Conservation (phyloP, 2,113 vertebrate genomes). For the Pteronura brasiliensis region DNA sequence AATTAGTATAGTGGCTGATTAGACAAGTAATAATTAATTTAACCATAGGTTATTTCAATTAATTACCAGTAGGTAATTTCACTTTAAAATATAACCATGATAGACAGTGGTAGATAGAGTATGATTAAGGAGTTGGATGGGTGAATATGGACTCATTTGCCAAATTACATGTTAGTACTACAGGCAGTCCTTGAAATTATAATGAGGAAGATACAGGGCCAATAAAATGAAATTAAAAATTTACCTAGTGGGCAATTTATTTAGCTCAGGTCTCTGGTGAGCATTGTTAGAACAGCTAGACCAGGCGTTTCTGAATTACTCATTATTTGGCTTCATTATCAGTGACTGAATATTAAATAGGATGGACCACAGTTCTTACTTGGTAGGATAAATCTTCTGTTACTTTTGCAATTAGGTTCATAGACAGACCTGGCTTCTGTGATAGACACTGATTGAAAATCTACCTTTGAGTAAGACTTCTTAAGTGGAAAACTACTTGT, state of each 20-base stretch:
- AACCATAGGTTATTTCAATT: background rate
- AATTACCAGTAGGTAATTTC: background rate
- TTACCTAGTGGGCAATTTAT: background rate
- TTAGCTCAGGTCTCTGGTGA: background rate
- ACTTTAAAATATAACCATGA: background rate
- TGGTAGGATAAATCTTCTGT: background rate
- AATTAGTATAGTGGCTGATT: background rate
- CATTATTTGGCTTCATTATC: background rate
- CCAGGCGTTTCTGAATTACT: background rate
- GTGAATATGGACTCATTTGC: background rate
- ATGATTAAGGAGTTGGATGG: background rate
- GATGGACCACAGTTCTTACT: background rate
- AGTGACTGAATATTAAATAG: background rate
- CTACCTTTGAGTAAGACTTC: background rate
- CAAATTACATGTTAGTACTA: background rate
- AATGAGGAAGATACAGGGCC: background rate
- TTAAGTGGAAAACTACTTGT: background rate
- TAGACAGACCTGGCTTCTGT: background rate
- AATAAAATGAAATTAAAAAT: background rate
- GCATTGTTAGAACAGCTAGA: background rate
- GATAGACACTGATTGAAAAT: background rate
- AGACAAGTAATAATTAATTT: background rate
- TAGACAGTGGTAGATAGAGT: background rate
- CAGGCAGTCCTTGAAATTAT: background rate
- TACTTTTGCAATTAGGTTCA: background rate